Evolutionary conservation across 2,888 invertebrate genomes (phyloP).

Genomic region (Thecophora atra): DNA sequence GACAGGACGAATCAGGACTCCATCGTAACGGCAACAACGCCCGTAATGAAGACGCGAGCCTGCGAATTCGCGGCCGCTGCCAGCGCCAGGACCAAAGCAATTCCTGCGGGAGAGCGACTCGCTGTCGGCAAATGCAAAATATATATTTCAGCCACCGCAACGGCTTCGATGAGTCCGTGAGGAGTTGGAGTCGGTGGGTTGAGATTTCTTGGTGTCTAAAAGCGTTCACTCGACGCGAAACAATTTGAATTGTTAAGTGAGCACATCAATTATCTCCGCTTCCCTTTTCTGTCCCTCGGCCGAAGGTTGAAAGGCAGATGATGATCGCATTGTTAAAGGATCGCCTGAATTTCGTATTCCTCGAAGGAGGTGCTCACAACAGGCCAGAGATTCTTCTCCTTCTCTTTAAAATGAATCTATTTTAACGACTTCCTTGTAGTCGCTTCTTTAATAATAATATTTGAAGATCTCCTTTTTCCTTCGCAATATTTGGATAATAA

Average conservation of each 20-base stretch:
- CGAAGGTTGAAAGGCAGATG: too few relatives aligned
- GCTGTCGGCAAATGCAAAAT: slow-evolving; percentile 22
- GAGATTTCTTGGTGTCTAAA: slow-evolving; percentile 28
- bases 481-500: background rate
- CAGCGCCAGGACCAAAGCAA: background rate
- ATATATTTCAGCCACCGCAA: background rate
- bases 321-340: too few relatives aligned
- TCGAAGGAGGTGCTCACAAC: too few relatives aligned
- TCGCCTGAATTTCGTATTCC: too few relatives aligned
- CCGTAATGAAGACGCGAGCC: slow-evolving; percentile 48
- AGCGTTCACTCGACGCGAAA: slow-evolving; percentile 14
- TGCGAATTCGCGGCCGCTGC: slow-evolving; percentile 36
- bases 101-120: background rate
- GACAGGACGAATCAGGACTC: background rate
- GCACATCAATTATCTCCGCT: slow-evolving; percentile 29
- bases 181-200: slow-evolving; percentile 10
- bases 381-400: too few relatives aligned
- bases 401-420: too few relatives aligned
- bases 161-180: background rate
- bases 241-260: slow-evolving; percentile 37
- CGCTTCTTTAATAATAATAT: too few relatives aligned
- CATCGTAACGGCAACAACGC: slow-evolving; percentile 30
- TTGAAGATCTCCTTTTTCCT: too few relatives aligned
- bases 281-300: background rate
- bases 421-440: too few relatives aligned